phyloP scores from a whole-genome alignment of 2,888 invertebrate species.

The Herminia tarsipennalis region DNA sequence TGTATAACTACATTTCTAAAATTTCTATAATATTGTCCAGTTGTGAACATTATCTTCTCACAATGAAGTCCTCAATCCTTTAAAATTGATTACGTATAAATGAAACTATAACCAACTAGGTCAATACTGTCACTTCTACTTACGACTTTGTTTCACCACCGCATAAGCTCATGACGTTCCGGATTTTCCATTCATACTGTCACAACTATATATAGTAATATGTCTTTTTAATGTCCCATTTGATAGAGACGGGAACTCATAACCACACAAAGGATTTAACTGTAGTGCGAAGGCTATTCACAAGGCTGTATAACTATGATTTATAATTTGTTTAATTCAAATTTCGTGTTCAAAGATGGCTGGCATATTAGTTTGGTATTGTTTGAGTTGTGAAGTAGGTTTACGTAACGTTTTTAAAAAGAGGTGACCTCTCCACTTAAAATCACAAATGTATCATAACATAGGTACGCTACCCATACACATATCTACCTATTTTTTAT shows the following conservation, averaged over 20 bases:
- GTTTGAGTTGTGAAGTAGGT: conserved; percentile 31
- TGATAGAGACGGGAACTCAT: conserved; percentile 72
- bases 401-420: conserved; percentile 39
- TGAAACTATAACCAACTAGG: conserved; percentile 16
- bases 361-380: conserved; percentile 31
- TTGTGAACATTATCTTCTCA: no score
- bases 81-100: conserved; percentile 5
- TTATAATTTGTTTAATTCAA: conserved; percentile 76
- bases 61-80: no score
- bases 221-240: conserved; percentile 82
- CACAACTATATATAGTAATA: conserved; percentile 78
- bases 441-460: no score
- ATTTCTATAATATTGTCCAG: no score
- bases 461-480: no score
- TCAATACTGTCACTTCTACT: conserved; percentile 30
- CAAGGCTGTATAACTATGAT: conserved; percentile 79
- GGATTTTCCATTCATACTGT: conserved; percentile 72
- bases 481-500: no score
- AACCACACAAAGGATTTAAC: conserved; percentile 72
- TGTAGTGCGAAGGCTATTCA: conserved; percentile 73
- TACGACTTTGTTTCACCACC: conserved; percentile 30
- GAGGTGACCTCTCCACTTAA: no score
- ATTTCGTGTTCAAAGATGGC: conserved; percentile 66
- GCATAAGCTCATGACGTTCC: conserved; percentile 40
- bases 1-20: no score